Evolutionary conservation across 2,888 invertebrate species (phyloP), one percentile per base, ranked within the genome.

Genomic region (Tipula helvola): DNA sequence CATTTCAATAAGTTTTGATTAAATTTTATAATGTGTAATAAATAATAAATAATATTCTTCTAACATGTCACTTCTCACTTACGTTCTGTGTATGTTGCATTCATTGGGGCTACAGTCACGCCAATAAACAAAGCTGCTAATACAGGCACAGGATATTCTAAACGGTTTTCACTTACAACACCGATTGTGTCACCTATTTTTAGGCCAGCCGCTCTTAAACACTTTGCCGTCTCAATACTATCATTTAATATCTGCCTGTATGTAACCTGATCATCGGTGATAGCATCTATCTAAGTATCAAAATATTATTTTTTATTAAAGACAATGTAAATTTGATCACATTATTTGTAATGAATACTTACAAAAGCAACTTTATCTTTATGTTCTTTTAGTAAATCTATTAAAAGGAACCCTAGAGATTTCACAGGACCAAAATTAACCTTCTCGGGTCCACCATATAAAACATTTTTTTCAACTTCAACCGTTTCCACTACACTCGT

Each of bases 71-170:
- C 90, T 90, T 44, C 16, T 39, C 85, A 89, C 90, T 90, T 90
- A 93, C 93, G 91, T 88, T 92, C 91, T 0, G 93, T 92, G 89
- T 94, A 94, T 36, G 93, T 92, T 1, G 93, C 92, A 90, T 94
- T 94, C 44, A 94, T 88, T 0, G 94, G 94, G n/a, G 94, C 93
- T 86, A 93, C 91, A 0, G 93, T 92, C 12, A 86, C 47, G 4
- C 47, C 86, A 1, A 86, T 47, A 18, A 86, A n/a, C 10, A 86
- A 47, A 28, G 86, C 86, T 1, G 92, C 93, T 41, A 93, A 89
- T 28, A 86, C n/a, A 13, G 93, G 90, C 71, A 93, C 90, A 86
- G 90, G 89, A 89, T 92, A 94, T 88, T 93, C 93, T 3, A 93
- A 87, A 87, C 93, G 91, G 89, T 94, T 94, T 88, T 94, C 94